Base-by-base conservation (phyloP, 1,140 invertebrate genomes). In the Drosophila sulfurigaster region DNA sequence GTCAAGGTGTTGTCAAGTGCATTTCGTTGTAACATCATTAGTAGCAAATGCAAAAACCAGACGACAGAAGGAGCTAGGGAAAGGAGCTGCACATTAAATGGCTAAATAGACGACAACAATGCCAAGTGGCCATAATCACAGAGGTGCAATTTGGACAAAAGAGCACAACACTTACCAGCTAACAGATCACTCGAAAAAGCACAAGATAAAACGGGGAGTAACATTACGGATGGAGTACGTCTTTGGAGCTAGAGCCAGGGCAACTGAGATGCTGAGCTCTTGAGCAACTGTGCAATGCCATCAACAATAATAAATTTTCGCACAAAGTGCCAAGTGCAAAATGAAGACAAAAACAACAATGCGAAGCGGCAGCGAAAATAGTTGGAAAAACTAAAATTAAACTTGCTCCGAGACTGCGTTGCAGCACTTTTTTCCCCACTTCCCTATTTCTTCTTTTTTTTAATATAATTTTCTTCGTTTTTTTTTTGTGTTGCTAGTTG, bases 1-100 rank as follows among this genome's bases (percentile, higher is more conserved):
- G 85, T 85, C 81, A 89, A 87, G 82, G 82, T 87, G 82, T 86
- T 85, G 82, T 87, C 82, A 87, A 89, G 85, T 85, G 75, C 81
- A 88, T 79, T 78, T 89, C 71, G 49, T 57, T 52, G 16, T 62
- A 81, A 72, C 79, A 78, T 80, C 83, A 80, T 86, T 87, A 82
- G 35, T 28, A 58, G 45, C 30, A 60, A 25, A 62, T 58, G 62
- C 65, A 46, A 71, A 71, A 67, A 57, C 25, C 41, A 76, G 8
- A 38, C 46, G 35, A 13, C 48, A 25, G 3, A n/a, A 38, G 10
- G 7, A 0, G 20, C 20, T 25, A 25, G 20, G 3, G 20, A 25
- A 25, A 25, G 20, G 3, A 32, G 32, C 62, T 62, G 59, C 60
- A 51, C 65, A 70, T 69, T 80, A 88, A 87, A 78, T 82, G 73